A percentile compares a stretch with the other conserved stretches of the same genome.
phyloP scores from a whole-genome alignment of 1,140 invertebrate genomes.

The Megalonaias nervosa region DNA sequence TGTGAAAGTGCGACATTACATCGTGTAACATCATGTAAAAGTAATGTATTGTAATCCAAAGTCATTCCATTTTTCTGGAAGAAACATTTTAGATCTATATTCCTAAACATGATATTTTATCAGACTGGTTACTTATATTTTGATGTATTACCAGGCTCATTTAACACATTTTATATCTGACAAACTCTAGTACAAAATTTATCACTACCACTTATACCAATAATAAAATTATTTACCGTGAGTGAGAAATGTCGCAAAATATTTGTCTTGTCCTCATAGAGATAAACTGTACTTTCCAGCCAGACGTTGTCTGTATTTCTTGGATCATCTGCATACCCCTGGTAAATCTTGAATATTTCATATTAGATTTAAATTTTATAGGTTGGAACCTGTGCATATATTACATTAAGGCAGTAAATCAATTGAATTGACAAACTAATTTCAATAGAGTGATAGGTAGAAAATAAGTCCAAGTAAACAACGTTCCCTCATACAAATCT shows the following conservation, averaged over 20 bases:
- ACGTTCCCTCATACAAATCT: too few species aligned
- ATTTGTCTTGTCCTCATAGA: slow-evolving; percentile 86
- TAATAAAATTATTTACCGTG: slow-evolving; percentile 70
- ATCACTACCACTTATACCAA: neutral
- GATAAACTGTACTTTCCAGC: slow-evolving; percentile 95
- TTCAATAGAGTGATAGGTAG: too few species aligned
- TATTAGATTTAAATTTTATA: neutral
- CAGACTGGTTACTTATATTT: neutral
- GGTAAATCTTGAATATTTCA: slow-evolving; percentile 76
- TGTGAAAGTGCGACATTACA: too few species aligned
- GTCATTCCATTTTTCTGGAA: too few species aligned
- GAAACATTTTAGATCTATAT: too few species aligned
- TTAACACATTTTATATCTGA: neutral
- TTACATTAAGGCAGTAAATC: too few species aligned
- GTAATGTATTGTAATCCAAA: too few species aligned
- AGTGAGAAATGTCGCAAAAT: slow-evolving; percentile 77
- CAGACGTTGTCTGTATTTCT: slow-evolving; percentile 96
- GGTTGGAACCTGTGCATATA: too few species aligned
- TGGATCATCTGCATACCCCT: slow-evolving; percentile 96
- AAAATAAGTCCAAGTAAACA: too few species aligned
- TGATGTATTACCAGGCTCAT: neutral
- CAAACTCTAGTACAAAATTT: neutral
- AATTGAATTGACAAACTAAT: too few species aligned
- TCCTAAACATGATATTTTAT: neutral
- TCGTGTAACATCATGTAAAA: too few species aligned